Base-by-base conservation (phyloP, 1,140 invertebrate species). In the Harpegnathos saltator region DNA sequence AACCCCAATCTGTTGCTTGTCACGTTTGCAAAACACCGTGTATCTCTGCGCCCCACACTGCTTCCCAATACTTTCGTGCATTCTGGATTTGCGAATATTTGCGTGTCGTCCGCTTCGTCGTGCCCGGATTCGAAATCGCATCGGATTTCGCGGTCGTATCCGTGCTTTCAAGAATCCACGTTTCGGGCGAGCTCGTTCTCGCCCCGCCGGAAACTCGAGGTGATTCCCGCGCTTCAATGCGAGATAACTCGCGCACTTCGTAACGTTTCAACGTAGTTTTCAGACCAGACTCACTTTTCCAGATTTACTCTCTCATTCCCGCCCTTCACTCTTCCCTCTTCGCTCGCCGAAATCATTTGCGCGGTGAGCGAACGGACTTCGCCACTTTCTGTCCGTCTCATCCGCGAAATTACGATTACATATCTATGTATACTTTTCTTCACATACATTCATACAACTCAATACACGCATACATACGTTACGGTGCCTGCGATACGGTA, bases 241-340 rank as follows among this genome's bases (percentile, higher is more conserved):
- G 26, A 29, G n/a, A 62, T 44, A 38, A 63, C 24, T 63, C 19
- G 24, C 74, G 48, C 44, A 81, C 38, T 61, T 73, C 50, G 29
- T 54, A 74, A 82, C 71, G 61, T 26, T n/a, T 50, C 48, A 44
- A 82, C 22, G 61, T 82, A 74, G 78, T 69, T 82, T 74, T 52
- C 56, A 63, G 19, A 50, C 44, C 56, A 59, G 22, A 26, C 24
- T 78, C 61, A 44, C 38, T 52, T 4, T 17, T n/a, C 44, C 26
- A 73, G 15, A 62, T 15, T 63, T 17, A 19, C 11, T 9, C 22
- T 38, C 56, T n/a, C 56, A 11, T n/a, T 44, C 56, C 68, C 38
- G 1, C 29, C 52, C 7, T 22, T 29, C 33, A 65, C 17, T 62
- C 5, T 29, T 62, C n/a, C 29, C 9, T 58, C 26, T 14, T 48